Evolutionary conservation across 2,113 vertebrate genomes (phyloP), one percentile per base, ranked within the genome.

Genomic region (Rallus limicola): DNA sequence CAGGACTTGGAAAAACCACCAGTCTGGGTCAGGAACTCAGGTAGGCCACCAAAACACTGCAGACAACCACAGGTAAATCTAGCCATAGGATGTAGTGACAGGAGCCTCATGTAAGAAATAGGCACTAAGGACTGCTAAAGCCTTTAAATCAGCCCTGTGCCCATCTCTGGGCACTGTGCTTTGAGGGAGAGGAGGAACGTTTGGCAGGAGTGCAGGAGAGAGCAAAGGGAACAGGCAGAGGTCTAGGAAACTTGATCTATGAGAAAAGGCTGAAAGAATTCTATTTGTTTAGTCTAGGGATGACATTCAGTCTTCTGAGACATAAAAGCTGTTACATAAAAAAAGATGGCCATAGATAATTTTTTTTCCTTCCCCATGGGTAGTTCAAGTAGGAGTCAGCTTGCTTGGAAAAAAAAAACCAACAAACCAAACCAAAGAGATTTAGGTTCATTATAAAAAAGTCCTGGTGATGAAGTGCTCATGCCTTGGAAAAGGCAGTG

Each of bases 251-350:
- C 53, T 75, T 92, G 69, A 95, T 92, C 91, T 93, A 59, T 96
- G 93, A 94, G 93, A 87, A 94, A 93, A 92, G 59, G 53, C 78
- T 76, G 55, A 92, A 97, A 87, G 94, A 96, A 95, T 95, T 95
- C 84, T 23, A 87, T 91, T 95, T 95, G 94, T 96, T 96, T 96
- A 96, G 95, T 97, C 91, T 96, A 91, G 86, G 46, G 91, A 95
- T 91, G 93, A 95, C 70, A 91, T 76, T 82, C 74, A 87, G 89
- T 65, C 74, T 92, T 95, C 74, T 86, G 91, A 95, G 78, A 91
- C 67, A 72, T 60, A 70, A 95, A 92, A 91, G 77, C 81, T 92
- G 89, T 58, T 95, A 71, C 25, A 74, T 42, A 48, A 90, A 78
- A 80, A 84, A 59, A 55, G 20, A 75, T n/a, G 65, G 59, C n/a